phyloP scores from a whole-genome alignment of 1,140 invertebrate species.

The Hypsibius dujardini region DNA sequence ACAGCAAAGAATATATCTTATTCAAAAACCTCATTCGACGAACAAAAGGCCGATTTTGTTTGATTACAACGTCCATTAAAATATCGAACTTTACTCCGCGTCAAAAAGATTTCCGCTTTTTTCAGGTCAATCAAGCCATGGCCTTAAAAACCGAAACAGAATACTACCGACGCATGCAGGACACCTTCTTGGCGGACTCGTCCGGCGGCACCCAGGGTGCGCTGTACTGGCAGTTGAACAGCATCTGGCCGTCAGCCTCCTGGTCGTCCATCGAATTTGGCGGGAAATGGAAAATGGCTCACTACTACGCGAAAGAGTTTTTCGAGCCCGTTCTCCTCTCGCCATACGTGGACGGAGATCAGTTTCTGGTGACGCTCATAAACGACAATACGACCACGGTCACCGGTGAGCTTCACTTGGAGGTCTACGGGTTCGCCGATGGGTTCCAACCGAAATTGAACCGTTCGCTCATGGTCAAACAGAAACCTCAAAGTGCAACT shows the following conservation, averaged over 20 bases:
- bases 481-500: slow-evolving; percentile 22
- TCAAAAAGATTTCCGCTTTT: too few species aligned
- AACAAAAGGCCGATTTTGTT: too few species aligned
- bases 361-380: slow-evolving; percentile 19
- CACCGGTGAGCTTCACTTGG: slow-evolving; percentile 5
- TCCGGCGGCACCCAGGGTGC: slow-evolving; percentile 59
- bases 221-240: slow-evolving; percentile 96
- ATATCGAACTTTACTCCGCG: too few species aligned
- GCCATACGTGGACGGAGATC: slow-evolving; percentile 33
- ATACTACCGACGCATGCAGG: slow-evolving; percentile 54
- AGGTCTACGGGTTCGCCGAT: background rate
- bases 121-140: slow-evolving; percentile 68
- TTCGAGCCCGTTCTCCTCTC: slow-evolving; percentile 54
- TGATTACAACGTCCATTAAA: too few species aligned
- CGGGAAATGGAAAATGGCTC: slow-evolving; percentile 73
- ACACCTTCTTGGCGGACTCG: slow-evolving; percentile 33
- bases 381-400: slow-evolving; percentile 20
- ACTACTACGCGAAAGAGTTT: slow-evolving; percentile 69
- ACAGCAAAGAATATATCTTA: too few species aligned
- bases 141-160: slow-evolving; percentile 70
- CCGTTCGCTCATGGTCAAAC: background rate
- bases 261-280: slow-evolving; percentile 78
- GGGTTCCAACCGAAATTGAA: slow-evolving; percentile 23
- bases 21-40: too few species aligned
- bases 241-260: slow-evolving; percentile 90